Evolutionary conservation across 2,888 invertebrate species (phyloP).

Genomic region (Ormia ochracea): DNA sequence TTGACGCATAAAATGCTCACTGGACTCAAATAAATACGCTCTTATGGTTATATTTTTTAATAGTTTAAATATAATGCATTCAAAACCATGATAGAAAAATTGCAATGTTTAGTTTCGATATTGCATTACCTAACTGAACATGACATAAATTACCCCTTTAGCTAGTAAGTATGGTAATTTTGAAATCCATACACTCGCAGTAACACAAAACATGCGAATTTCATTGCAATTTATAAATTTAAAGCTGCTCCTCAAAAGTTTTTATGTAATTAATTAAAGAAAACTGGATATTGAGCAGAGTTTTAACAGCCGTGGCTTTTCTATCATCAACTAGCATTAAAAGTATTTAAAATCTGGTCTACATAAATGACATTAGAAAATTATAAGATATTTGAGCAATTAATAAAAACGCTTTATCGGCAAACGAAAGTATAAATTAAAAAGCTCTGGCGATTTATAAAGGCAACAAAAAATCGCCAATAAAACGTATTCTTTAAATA

Average conservation of each 20-base stretch:
- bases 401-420: neutral
- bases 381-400: neutral
- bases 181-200: constrained; percentile 16
- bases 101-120: constrained; percentile 42
- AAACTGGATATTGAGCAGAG: constrained; percentile 15
- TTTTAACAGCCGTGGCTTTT: constrained; percentile 2
- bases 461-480: no score
- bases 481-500: no score
- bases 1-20: no score
- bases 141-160: constrained; percentile 63
- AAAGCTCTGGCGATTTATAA: no score
- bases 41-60: neutral
- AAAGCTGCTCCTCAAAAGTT: constrained; percentile 33
- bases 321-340: neutral
- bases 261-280: constrained; percentile 9
- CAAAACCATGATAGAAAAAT: constrained; percentile 11
- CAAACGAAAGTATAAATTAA: no score
- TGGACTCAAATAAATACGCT: neutral
- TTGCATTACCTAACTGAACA: constrained; percentile 59
- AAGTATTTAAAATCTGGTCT: neutral
- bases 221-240: neutral
- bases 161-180: constrained; percentile 55
- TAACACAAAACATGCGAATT: neutral
- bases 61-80: constrained; percentile 8
- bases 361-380: neutral